These are phyloP conservation scores for Elgaria multicarinata DNA, from an alignment of 2,113 vertebrate species.

Conservation along the genomic window DNA sequence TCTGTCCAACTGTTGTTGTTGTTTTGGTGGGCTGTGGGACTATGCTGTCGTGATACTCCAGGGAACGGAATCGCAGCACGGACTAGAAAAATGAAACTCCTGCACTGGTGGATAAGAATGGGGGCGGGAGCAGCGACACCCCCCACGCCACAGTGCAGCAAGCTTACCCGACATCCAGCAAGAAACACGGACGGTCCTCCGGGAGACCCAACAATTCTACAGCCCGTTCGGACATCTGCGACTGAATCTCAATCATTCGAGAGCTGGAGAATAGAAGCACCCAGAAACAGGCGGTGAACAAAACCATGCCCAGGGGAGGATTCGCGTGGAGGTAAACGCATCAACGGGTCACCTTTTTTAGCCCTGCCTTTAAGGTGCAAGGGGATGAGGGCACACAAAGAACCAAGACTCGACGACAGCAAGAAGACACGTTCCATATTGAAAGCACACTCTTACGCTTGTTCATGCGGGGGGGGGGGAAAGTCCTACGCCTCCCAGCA, in stretches of 20 bases:
- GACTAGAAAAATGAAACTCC: not conserved
- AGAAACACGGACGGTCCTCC: slow-evolving; percentile 83
- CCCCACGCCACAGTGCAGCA: not conserved
- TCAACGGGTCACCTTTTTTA: not conserved
- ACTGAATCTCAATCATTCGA: slow-evolving; percentile 93
- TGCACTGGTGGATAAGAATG: not conserved
- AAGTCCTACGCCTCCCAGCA: too few species aligned
- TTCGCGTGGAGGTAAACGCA: not conserved
- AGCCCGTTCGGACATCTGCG: slow-evolving; percentile 92
- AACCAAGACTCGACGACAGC: not conserved
- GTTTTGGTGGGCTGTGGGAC: not conserved
- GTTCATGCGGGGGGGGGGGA: too few species aligned
- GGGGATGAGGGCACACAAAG: not conserved
- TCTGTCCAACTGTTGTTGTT: not conserved
- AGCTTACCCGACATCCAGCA: slow-evolving; percentile 92
- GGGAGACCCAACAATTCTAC: slow-evolving; percentile 90
- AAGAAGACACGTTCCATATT: not conserved
- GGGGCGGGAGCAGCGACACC: not conserved
- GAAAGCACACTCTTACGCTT: too few species aligned
- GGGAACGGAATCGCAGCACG: not conserved
- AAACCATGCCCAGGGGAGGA: not conserved
- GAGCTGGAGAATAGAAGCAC: slow-evolving; percentile 78
- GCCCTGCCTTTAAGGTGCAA: not conserved
- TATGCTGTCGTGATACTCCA: too few species aligned
- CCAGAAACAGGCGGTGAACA: not conserved